These are phyloP conservation scores for Argopecten irradians DNA, from an alignment of 1,140 invertebrate species.

Conservation along the genomic window DNA sequence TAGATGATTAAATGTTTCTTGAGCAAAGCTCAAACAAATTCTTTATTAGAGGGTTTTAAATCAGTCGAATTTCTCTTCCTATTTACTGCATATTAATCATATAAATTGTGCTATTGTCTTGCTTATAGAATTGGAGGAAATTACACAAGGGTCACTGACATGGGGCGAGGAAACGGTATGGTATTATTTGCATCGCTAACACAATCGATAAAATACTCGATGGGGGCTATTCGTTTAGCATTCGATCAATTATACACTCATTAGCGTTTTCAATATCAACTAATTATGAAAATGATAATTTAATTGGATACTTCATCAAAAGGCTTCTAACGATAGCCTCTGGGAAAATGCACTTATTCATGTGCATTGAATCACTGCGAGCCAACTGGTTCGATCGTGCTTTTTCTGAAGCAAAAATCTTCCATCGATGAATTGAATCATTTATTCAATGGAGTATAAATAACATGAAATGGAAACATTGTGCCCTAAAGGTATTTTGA, in stretches of 20 bases:
- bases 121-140: too few relatives aligned
- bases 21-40: too few relatives aligned
- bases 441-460: too few relatives aligned
- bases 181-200: not conserved
- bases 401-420: not conserved
- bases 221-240: not conserved
- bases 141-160: not conserved
- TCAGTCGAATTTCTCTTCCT: too few relatives aligned
- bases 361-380: not conserved
- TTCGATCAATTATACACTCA: not conserved
- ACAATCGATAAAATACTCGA: not conserved
- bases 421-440: too few relatives aligned
- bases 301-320: not conserved
- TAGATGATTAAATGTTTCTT: too few relatives aligned
- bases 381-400: not conserved
- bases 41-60: too few relatives aligned
- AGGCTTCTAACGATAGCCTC: not conserved
- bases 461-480: too few relatives aligned
- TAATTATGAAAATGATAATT: not conserved
- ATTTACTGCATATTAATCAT: too few relatives aligned
- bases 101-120: too few relatives aligned
- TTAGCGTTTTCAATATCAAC: not conserved
- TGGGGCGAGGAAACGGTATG: not conserved
- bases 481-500: too few relatives aligned
- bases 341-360: not conserved